Conservation (phyloP, 2,888 invertebrate species). For the Acanthococcus lagerstroemiae region DNA sequence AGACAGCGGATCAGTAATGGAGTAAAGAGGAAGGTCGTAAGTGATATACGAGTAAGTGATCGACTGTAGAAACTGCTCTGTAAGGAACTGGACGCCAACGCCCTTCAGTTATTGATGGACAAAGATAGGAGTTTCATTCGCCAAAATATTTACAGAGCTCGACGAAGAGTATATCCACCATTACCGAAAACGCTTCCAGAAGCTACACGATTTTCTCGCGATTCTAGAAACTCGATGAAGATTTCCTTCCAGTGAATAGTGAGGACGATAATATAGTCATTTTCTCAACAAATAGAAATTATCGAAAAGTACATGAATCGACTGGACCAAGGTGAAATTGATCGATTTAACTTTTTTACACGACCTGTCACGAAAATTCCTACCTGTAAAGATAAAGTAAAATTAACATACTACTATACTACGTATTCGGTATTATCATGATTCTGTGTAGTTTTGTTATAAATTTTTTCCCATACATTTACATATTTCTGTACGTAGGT, state of each 20-base stretch:
- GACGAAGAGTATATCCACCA: background rate
- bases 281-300: background rate
- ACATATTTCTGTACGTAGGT: no score
- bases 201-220: no score
- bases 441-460: no score
- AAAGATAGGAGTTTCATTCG: background rate
- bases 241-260: background rate
- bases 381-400: no score
- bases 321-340: no score
- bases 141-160: background rate
- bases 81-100: background rate
- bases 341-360: no score
- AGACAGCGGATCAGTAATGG: background rate
- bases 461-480: no score
- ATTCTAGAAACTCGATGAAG: background rate
- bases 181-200: background rate
- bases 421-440: no score
- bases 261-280: background rate
- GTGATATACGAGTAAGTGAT: background rate
- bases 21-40: background rate
- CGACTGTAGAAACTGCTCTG: background rate
- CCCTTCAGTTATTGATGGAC: background rate
- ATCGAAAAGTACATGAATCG: no score
- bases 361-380: no score
- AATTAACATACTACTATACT: no score